phyloP scores from a whole-genome alignment of 2,113 vertebrate genomes.

The Megaptera novaeangliae region DNA sequence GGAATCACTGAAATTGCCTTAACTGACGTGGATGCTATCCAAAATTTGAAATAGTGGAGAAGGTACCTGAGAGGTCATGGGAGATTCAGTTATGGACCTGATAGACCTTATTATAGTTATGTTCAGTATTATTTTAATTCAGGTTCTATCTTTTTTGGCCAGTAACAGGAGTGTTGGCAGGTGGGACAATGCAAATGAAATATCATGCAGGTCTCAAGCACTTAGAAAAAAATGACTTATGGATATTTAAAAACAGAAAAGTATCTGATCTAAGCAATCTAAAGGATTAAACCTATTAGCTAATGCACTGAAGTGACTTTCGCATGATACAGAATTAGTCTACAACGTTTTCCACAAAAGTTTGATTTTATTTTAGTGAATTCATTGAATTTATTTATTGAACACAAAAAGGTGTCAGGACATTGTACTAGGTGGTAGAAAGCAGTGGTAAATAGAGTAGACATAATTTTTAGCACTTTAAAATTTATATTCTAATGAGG shows the following conservation, averaged over 20 bases:
- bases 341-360: neutral
- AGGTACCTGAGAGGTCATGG: neutral
- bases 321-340: neutral
- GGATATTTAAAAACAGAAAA: neutral
- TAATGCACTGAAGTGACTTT: neutral
- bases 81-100: neutral
- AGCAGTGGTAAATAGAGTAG: neutral
- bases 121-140: neutral
- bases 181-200: neutral
- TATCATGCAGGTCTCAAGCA: neutral
- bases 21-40: neutral
- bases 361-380: neutral
- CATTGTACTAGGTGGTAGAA: neutral
- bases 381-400: neutral
- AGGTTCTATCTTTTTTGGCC: neutral
- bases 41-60: neutral
- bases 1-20: neutral
- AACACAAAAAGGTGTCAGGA: neutral
- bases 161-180: neutral
- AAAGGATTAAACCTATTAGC: neutral
- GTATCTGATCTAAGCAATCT: neutral
- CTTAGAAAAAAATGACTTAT: neutral
- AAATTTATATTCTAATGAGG: neutral
- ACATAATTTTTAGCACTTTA: neutral
- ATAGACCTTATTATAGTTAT: neutral